Base-by-base conservation (phyloP, 2,888 invertebrate genomes). In the Acrobeloides nanus region DNA sequence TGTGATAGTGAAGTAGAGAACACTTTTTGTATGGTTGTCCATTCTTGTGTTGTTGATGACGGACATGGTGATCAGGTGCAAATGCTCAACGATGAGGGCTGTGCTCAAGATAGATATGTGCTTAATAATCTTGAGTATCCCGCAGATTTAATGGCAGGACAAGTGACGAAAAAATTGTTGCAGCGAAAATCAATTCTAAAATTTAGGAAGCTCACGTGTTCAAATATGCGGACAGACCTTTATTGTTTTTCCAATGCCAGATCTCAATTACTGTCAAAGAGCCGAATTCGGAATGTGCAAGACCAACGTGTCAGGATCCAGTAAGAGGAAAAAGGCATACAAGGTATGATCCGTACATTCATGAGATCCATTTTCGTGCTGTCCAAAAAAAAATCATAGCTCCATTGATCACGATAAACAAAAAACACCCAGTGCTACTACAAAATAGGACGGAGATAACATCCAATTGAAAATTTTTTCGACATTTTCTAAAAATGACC, bases 221-320 rank as follows among this genome's bases (percentile, higher is more conserved):
- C 63, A 69, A 69, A 50, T 69, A 65, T 54, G 69, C 69, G 33
- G 69, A 69, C 46, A 48, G 62, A 7, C 54, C 65, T 17, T 59
- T 59, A 44, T 59, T 69, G 34, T 67, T 69, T 57, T 69, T 66
- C 53, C 68, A 69, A 49, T 69, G 69, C 57, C 68, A 69, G 51
- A 64, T 69, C 44, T 52, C 62, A 26, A 64, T 69, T 39, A 62
- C 64, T 21, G 58, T 69, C 44, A 69, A 69, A 50, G 65, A 66
- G 27, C 59, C 60, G 5, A 60, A 56, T 24, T 44, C 53, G 31
- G 64, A 64, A 46, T 63, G 55, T 34, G 20, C 43, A 12, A 8
- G 55, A 12, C 55, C 55, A 1, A 23, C 12, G 10, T 55, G 55
- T 33, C 31, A 38, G 21, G 55, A 52, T 23, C 52, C 52, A 15